Conservation (phyloP, 2,888 invertebrate genomes). For the Drosophila macrospina region DNA sequence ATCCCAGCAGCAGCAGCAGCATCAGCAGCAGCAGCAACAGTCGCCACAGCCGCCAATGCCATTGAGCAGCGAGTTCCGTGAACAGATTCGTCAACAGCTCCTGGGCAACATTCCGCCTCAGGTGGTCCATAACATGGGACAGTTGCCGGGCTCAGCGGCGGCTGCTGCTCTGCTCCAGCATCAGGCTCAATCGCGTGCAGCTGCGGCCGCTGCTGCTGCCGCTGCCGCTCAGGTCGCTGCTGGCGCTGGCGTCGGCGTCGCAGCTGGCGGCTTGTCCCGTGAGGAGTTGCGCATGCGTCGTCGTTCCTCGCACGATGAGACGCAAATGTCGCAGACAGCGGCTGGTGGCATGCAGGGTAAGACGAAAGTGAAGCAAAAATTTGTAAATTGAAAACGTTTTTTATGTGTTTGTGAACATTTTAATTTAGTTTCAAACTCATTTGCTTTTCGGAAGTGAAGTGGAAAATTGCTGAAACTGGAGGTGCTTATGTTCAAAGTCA, state of each 20-base stretch:
- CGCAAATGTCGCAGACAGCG: conserved; percentile 82
- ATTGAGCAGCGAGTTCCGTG: conserved; percentile 84
- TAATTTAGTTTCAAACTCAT: too few species aligned
- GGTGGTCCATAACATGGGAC: conserved; percentile 82
- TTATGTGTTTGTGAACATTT: too few species aligned
- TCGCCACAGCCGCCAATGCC: conserved; percentile 78
- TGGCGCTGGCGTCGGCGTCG: conserved; percentile 48
- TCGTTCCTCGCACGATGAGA: conserved; percentile 85
- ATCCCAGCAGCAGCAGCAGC: conserved; percentile 37
- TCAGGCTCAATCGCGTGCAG: conserved; percentile 84
- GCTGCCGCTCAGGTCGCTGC: conserved; percentile 65
- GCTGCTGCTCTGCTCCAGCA: conserved; percentile 84
- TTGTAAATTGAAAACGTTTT: too few species aligned
- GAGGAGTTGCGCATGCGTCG: conserved; percentile 85
- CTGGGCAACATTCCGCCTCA: conserved; percentile 82
- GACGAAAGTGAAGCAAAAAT: conserved; percentile 11
- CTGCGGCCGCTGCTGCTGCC: conserved; percentile 81
- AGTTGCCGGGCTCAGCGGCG: conserved; percentile 83
- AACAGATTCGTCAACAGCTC: conserved; percentile 84
- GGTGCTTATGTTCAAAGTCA: too few species aligned
- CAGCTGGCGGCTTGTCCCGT: conserved; percentile 77
- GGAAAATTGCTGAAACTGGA: too few species aligned
- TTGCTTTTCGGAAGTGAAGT: too few species aligned
- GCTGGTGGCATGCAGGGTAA: conserved; percentile 83
- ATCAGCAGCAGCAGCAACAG: conserved; percentile 57